These are phyloP conservation scores for Anolis apletophallus DNA, from an alignment of 2,797 vertebrate species.

Conservation along the genomic window DNA sequence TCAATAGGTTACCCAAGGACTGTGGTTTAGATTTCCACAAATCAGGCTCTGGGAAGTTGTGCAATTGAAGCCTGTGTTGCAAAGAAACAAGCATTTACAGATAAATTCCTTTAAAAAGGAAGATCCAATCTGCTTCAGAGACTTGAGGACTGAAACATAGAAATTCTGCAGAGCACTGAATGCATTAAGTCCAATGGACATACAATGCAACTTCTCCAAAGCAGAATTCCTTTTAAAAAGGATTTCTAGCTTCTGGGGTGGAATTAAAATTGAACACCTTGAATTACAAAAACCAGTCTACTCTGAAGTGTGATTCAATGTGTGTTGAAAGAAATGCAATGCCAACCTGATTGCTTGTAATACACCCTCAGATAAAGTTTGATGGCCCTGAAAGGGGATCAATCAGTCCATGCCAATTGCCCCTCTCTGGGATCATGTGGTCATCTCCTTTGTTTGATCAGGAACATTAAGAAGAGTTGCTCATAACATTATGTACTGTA, in stretches of 20 bases:
- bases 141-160: background rate
- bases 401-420: accelerated
- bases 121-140: background rate
- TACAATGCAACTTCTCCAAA: background rate
- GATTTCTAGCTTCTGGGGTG: background rate
- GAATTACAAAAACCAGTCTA: background rate
- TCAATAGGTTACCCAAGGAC: background rate
- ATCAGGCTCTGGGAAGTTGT: background rate
- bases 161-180: background rate
- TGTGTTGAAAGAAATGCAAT: background rate
- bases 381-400: background rate
- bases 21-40: background rate
- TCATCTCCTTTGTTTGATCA: background rate
- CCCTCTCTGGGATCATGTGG: accelerated
- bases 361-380: accelerated
- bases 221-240: background rate
- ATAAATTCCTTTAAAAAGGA: background rate
- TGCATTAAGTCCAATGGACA: background rate
- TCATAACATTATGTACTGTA: slow-evolving; percentile 10
- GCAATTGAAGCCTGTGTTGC: background rate
- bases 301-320: background rate
- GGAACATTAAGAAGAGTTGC: background rate
- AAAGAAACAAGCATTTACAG: background rate
- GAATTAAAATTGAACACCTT: background rate
- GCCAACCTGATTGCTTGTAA: background rate